Percentiles rank a stretch among this genome's conserved stretches.
Conservation (phyloP, 2,797 vertebrate species). For the Dendrocincla tyrannina region DNA sequence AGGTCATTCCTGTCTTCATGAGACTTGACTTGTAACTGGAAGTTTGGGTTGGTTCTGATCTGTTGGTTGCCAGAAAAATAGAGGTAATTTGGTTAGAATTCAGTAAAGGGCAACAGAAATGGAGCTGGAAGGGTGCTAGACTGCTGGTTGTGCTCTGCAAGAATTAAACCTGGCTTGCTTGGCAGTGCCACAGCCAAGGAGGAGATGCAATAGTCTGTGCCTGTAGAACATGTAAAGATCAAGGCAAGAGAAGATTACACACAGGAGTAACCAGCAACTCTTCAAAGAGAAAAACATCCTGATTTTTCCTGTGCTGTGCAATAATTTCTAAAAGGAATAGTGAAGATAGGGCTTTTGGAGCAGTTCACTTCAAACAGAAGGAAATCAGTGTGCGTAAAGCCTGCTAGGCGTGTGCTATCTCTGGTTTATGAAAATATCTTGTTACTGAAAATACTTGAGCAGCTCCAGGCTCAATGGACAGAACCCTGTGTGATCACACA, state of each 20-base stretch:
- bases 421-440: neutral
- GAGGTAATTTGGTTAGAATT: neutral
- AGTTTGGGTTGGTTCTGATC: neutral
- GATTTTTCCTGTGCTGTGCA: neutral
- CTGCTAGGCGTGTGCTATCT: neutral
- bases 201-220: neutral
- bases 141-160: neutral
- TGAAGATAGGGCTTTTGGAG: neutral
- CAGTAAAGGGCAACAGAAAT: neutral
- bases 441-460: neutral
- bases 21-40: neutral
- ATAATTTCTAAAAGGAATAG: neutral
- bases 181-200: neutral
- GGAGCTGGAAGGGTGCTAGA: neutral
- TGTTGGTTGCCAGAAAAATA: neutral
- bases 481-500: neutral
- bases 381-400: neutral
- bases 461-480: neutral
- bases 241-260: neutral
- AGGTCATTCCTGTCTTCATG: neutral
- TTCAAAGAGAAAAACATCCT: neutral
- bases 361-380: neutral
- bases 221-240: neutral
- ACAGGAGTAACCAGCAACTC: neutral
- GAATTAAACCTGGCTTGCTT: neutral